Conservation (phyloP, 2,797 vertebrate species). For the Acanthopagrus latus region DNA sequence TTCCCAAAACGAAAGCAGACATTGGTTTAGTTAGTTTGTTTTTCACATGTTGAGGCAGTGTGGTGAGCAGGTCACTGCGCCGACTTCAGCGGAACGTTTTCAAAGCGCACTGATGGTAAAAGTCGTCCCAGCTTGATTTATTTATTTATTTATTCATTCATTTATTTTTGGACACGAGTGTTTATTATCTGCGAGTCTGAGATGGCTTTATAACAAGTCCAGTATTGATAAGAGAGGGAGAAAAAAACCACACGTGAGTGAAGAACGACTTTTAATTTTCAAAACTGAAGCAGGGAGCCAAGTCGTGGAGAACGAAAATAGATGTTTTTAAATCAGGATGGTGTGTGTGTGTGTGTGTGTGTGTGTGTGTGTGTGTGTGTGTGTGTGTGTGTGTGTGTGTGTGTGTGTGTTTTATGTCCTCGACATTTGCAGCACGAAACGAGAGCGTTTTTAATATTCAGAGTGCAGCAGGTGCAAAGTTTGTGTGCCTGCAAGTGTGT, state of each 20-base stretch:
- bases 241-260: constrained; percentile 19
- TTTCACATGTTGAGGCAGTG: background rate
- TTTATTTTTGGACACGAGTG: constrained; percentile 10
- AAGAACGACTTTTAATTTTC: constrained; percentile 31
- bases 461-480: constrained; percentile 72
- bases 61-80: background rate
- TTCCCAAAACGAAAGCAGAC: constrained; percentile 3
- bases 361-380: no score
- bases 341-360: no score
- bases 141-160: background rate
- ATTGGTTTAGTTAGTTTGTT: constrained; percentile 7
- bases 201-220: constrained; percentile 69
- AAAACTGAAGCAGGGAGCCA: background rate
- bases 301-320: background rate
- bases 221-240: constrained; percentile 36
- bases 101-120: constrained; percentile 23
- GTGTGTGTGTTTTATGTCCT: background rate
- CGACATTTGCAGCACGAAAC: background rate
- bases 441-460: constrained; percentile 17
- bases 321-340: no score
- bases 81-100: constrained; percentile 52
- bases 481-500: constrained; percentile 30
- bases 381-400: no score
- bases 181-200: constrained; percentile 25
- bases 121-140: constrained; percentile 21